A percentile compares a stretch with the other conserved stretches of the same genome.
These are phyloP conservation scores for Delia radicum DNA, from an alignment of 1,140 invertebrate genomes.

Conservation along the genomic window DNA sequence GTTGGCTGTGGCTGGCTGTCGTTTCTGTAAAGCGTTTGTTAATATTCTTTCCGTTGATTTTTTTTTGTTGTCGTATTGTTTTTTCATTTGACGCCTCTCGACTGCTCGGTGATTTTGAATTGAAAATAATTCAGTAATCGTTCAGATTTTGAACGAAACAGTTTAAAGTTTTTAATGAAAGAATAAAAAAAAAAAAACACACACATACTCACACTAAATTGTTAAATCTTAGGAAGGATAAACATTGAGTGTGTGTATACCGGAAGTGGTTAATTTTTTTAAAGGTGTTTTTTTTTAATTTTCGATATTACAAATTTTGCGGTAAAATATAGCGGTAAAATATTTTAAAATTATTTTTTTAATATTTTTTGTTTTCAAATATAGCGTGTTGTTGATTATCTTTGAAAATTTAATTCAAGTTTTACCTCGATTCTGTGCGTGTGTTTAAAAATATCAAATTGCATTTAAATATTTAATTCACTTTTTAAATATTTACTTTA, in stretches of 20 bases:
- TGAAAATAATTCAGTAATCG: constrained; percentile 16
- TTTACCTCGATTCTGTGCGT: not conserved
- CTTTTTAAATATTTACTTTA: not conserved
- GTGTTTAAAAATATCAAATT: not conserved
- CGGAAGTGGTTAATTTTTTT: not conserved
- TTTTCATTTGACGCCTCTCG: constrained; percentile 1
- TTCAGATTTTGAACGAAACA: constrained; percentile 18
- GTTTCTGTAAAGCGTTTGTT: not conserved
- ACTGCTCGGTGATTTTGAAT: constrained; percentile 11
- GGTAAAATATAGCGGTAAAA: not conserved
- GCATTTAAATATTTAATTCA: not conserved
- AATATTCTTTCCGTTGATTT: not conserved
- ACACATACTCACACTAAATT: not conserved
- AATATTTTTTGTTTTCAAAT: too few species aligned
- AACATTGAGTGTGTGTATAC: not conserved
- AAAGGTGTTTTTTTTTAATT: not conserved
- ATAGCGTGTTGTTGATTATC: not conserved
- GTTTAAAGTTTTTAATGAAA: not conserved
- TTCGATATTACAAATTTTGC: not conserved
- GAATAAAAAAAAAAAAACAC: not conserved
- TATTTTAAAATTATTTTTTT: not conserved
- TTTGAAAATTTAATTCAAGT: not conserved
- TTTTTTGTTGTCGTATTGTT: not conserved
- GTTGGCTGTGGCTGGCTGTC: not conserved
- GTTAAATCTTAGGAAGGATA: not conserved